A percentile compares a stretch with the other conserved stretches of the same genome.
Conservation (phyloP, 2,113 vertebrate genomes). For the Malurus alboscapulatus region DNA sequence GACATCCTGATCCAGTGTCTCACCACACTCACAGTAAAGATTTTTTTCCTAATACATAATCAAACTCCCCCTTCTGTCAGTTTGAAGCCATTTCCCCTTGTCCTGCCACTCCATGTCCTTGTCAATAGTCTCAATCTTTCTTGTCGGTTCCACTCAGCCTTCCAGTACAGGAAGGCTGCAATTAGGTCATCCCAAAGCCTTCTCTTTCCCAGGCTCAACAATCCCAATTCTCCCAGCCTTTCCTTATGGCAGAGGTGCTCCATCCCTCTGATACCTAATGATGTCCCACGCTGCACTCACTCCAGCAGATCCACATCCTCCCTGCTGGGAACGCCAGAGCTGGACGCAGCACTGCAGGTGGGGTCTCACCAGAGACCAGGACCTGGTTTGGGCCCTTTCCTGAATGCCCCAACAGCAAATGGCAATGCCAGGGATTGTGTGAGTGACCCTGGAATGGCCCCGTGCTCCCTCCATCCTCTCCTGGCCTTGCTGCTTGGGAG, state of each 20-base stretch:
- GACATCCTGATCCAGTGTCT: background rate
- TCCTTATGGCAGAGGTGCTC: background rate
- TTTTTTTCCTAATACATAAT: background rate
- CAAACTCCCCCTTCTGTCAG: background rate
- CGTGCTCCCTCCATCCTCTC: background rate
- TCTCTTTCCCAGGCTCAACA: background rate
- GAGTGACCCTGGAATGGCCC: rapidly evolving
- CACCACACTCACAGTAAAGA: background rate
- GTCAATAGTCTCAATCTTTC: background rate
- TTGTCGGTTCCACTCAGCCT: background rate
- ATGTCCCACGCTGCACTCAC: background rate
- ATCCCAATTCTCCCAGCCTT: background rate
- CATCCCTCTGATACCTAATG: background rate
- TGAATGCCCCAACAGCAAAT: rapidly evolving
- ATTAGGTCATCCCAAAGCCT: background rate
- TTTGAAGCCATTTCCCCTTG: background rate
- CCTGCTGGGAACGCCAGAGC: background rate
- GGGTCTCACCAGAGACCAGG: background rate
- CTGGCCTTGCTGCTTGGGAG: background rate
- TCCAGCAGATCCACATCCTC: rapidly evolving
- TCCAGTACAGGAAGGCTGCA: background rate
- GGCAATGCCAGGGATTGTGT: rapidly evolving
- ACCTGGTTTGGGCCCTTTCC: background rate
- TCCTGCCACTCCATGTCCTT: background rate
- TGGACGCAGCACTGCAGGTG: background rate